A percentile compares a stretch with the other conserved stretches of the same genome.
Evolutionary conservation across 2,113 vertebrate species (phyloP).

Genomic region (Macheiramphus alcinus): DNA sequence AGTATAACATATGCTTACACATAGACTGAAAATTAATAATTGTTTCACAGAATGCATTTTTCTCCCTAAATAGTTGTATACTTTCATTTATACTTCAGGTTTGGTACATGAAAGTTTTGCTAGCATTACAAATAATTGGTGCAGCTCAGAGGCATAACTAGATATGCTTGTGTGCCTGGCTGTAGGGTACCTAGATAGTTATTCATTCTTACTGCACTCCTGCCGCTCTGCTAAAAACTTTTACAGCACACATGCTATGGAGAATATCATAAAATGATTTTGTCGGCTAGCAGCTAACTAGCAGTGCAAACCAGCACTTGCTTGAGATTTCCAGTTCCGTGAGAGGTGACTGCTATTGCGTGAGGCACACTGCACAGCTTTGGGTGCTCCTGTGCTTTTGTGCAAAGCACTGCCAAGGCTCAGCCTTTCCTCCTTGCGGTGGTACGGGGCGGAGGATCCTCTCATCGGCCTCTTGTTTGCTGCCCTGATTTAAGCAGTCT

Average conservation of each 20-base stretch:
- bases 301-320: not conserved
- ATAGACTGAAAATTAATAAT: not conserved
- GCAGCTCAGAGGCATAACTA: not conserved
- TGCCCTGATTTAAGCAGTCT: not conserved
- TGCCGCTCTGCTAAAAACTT: not conserved
- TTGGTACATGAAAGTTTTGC: not conserved
- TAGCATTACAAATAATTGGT: not conserved
- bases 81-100: not conserved
- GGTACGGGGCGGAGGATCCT: not conserved
- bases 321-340: not conserved
- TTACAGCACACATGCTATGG: not conserved
- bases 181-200: not conserved
- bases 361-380: not conserved
- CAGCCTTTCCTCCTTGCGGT: not conserved
- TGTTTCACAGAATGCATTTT: not conserved
- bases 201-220: not conserved
- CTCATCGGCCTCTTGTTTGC: not conserved
- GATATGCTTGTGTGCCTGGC: not conserved
- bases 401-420: not conserved
- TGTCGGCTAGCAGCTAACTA: not conserved
- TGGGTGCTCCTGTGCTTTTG: not conserved
- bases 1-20: not conserved
- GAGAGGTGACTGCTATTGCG: fast-evolving
- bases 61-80: not conserved
- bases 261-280: not conserved